Base-by-base conservation (phyloP, 2,797 vertebrate species). In the Cyclopterus lumpus region DNA sequence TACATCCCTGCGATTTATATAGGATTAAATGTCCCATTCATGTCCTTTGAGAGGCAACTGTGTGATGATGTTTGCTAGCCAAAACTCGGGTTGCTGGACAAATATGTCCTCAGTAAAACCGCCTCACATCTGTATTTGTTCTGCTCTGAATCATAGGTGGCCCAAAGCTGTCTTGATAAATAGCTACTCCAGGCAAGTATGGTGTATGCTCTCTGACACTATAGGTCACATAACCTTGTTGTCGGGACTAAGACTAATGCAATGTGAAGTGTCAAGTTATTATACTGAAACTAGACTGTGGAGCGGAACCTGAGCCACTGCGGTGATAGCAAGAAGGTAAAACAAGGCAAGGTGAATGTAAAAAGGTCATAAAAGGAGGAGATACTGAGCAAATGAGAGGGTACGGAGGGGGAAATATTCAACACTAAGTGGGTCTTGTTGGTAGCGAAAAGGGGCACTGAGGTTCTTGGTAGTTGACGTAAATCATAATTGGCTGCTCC, bases 201-300 rank as follows among this genome's bases (percentile, higher is more conserved):
- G 85, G 92, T 92, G 93, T 93, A 92, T 91, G 93, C 94, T 94
- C 94, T 89, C 93, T 95, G 95, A 95, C 94, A 94, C 93, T 90
- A 90, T 93, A 95, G 94, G 94, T 95, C 95, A 95, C 90, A 91
- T 93, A 90, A 93, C 94, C 94, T 94, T 94, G 94, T 94, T 95
- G 94, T 95, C 88, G 86, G 90, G 92, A 93, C 91, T 91, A 91
- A 93, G 93, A 94, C 94, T 95, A 95, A 95, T 95, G 93, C 92
- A 92, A 94, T 92, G 92, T 95, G 93, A 95, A 94, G 94, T 94
- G 94, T 95, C 93, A 94, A 95, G 93, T 95, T 95, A 95, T 95
- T 95, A 95, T 93, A 93, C 87, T 88, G 91, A 92, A 93, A 95
- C 91, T 91, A 93, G 93, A 93, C 89, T 90, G 91, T 84, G 88